Percentiles rank a stretch among this genome's conserved stretches.
These are phyloP conservation scores for Chelonia mydas DNA, from an alignment of 2,797 vertebrate species.

Conservation along the genomic window DNA sequence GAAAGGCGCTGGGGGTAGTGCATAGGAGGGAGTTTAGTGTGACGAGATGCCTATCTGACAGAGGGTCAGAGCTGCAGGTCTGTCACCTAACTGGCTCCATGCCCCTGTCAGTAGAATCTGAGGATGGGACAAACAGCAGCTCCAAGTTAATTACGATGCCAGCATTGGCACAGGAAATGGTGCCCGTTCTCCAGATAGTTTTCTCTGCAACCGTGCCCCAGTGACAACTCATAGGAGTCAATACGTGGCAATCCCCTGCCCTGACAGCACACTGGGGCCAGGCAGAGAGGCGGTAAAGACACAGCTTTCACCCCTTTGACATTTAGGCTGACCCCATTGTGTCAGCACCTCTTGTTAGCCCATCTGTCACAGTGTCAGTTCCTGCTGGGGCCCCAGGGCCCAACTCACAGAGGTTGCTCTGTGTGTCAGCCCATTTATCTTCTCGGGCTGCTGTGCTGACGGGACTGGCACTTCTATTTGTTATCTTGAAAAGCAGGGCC, in stretches of 20 bases:
- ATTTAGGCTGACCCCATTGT: slow-evolving; percentile 46
- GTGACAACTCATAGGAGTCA: not conserved
- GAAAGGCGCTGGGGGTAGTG: not conserved
- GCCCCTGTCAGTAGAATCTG: not conserved
- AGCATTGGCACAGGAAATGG: not conserved
- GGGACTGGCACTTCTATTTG: slow-evolving; percentile 77
- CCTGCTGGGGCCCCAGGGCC: slow-evolving; percentile 64
- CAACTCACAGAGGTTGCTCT: slow-evolving; percentile 63
- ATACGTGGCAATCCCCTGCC: slow-evolving; percentile 6
- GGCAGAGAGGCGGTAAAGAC: not conserved
- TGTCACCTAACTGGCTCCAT: not conserved
- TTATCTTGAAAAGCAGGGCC: slow-evolving; percentile 73
- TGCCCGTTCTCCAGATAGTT: slow-evolving; percentile 9
- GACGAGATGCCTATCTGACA: slow-evolving; percentile 23
- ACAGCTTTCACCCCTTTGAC: not conserved
- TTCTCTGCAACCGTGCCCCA: not conserved
- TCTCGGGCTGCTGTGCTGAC: slow-evolving; percentile 60
- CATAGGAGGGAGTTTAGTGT: not conserved
- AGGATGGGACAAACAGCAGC: slow-evolving; percentile 54
- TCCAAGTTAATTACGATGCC: not conserved
- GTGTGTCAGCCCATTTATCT: slow-evolving; percentile 75
- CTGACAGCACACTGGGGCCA: not conserved
- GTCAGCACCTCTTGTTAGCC: slow-evolving; percentile 65
- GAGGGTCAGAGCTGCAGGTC: not conserved
- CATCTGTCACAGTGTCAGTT: slow-evolving; percentile 74